Conservation (phyloP, 2,113 vertebrate species). For the Ariopsis seemanni region DNA sequence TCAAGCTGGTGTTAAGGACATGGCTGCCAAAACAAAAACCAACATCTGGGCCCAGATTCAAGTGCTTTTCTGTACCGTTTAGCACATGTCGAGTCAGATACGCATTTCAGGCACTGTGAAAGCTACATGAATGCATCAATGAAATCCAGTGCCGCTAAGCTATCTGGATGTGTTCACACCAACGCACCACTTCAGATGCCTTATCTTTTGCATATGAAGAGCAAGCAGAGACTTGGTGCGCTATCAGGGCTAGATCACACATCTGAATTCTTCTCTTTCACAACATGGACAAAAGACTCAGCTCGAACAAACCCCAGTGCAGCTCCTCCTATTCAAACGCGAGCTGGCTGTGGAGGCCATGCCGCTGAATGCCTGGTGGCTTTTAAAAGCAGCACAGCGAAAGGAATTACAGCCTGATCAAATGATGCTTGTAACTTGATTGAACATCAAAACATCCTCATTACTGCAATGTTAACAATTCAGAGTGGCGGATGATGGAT, state of each 20-base stretch:
- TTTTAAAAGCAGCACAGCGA: slow-evolving; percentile 24
- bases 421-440: slow-evolving; percentile 38
- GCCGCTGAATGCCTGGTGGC: slow-evolving; percentile 18
- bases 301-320: slow-evolving; percentile 28
- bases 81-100: slow-evolving; percentile 9
- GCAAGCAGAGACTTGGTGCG: slow-evolving; percentile 33
- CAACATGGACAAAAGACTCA: slow-evolving; percentile 41
- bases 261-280: slow-evolving; percentile 43
- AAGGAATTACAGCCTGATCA: slow-evolving; percentile 31
- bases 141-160: background rate
- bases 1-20: background rate
- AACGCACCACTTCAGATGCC: slow-evolving; percentile 16
- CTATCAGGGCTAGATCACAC: slow-evolving; percentile 41
- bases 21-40: background rate
- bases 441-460: slow-evolving; percentile 33
- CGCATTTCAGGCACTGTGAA: background rate
- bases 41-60: background rate
- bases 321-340: slow-evolving; percentile 30
- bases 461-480: slow-evolving; percentile 16
- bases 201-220: slow-evolving; percentile 38
- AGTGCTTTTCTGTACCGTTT: background rate
- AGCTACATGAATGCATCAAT: slow-evolving; percentile 1
- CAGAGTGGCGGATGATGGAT: background rate
- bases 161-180: slow-evolving; percentile 22
- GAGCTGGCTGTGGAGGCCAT: background rate